phyloP scores from a whole-genome alignment of 2,113 vertebrate species.

The Benitochromis conjunctus region DNA sequence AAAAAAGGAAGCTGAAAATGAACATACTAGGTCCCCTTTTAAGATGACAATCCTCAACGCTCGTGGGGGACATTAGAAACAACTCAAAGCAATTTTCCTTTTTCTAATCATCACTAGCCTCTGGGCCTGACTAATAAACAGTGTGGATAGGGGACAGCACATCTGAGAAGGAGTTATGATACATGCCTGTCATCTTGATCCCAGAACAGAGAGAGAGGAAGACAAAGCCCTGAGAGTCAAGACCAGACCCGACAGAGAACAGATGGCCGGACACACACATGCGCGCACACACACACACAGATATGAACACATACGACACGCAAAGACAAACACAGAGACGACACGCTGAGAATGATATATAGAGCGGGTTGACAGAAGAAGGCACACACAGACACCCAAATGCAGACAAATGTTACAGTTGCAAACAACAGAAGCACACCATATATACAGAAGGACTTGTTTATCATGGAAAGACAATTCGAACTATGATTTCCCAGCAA shows the following conservation, averaged over 20 bases:
- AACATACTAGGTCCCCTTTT: background rate
- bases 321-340: slow-evolving; percentile 44
- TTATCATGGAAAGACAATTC: slow-evolving; percentile 37
- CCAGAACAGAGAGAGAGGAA: slow-evolving; percentile 31
- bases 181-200: slow-evolving; percentile 38
- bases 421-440: background rate
- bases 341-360: slow-evolving; percentile 13
- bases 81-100: background rate
- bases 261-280: slow-evolving; percentile 51
- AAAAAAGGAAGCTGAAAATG: background rate
- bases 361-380: background rate
- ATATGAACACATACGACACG: slow-evolving; percentile 40
- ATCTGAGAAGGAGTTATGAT: slow-evolving; percentile 27
- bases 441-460: slow-evolving; percentile 24
- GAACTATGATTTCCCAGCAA: slow-evolving; percentile 25
- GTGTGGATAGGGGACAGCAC: background rate
- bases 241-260: slow-evolving; percentile 56
- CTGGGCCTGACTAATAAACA: slow-evolving; percentile 20
- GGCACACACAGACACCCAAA: background rate
- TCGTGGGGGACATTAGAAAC: background rate
- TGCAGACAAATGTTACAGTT: background rate
- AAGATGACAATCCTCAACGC: background rate
- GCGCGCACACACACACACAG: background rate
- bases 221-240: slow-evolving; percentile 45
- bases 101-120: slow-evolving; percentile 1